phyloP scores from a whole-genome alignment of 2,888 invertebrate genomes.

The Dynastes maya region DNA sequence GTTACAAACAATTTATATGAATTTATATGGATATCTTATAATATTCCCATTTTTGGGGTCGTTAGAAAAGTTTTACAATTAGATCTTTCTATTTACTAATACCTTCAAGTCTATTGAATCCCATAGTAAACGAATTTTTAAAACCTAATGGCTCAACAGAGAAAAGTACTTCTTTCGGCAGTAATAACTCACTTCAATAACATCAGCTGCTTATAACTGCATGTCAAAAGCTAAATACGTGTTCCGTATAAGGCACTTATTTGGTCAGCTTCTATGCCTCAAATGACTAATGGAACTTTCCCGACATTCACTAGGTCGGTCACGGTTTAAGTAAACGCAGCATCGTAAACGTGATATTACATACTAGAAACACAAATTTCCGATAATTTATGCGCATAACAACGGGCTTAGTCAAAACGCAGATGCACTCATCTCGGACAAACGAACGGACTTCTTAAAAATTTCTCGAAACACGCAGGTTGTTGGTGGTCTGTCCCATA shows the following conservation, averaged over 20 bases:
- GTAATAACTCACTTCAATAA: neutral
- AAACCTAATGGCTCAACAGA: neutral
- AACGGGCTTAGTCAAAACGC: conserved; percentile 24
- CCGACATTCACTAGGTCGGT: neutral
- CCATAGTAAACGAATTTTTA: no score
- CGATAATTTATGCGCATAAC: conserved; percentile 34
- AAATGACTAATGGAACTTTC: conserved; percentile 19
- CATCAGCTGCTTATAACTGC: neutral
- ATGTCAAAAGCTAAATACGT: neutral
- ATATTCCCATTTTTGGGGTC: no score
- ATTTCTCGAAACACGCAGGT: conserved; percentile 20
- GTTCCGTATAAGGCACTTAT: conserved; percentile 7
- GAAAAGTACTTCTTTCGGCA: neutral
- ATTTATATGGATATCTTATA: no score
- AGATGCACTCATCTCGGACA: conserved; percentile 26
- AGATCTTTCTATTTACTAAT: no score
- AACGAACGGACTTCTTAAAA: conserved; percentile 2
- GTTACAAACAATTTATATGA: no score
- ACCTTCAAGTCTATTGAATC: no score
- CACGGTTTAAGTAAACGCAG: neutral
- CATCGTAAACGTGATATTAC: conserved; percentile 18
- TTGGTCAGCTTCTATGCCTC: neutral
- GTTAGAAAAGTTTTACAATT: no score
- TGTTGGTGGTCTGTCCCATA: conserved; percentile 40
- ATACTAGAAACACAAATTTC: conserved; percentile 10